Conservation (phyloP, 2,113 vertebrate species). For the Xerus inauris region DNA sequence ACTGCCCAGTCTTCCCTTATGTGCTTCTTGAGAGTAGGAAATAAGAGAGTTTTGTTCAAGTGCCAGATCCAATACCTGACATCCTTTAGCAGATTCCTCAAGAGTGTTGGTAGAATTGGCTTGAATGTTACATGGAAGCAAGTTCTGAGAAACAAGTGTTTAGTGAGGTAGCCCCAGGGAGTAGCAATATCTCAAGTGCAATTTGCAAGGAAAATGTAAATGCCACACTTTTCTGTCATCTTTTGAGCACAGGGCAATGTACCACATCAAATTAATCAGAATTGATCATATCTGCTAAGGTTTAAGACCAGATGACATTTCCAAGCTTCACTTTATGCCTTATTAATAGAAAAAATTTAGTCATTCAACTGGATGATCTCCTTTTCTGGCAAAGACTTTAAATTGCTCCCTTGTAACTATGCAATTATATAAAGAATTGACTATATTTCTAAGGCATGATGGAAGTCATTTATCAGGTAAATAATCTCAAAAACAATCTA, state of each 20-base stretch:
- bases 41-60: not conserved
- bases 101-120: not conserved
- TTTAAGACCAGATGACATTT: conserved; percentile 58
- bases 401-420: conserved; percentile 67
- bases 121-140: not conserved
- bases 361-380: conserved; percentile 62
- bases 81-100: not conserved
- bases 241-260: conserved; percentile 23
- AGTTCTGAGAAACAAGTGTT: not conserved
- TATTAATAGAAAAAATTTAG: conserved; percentile 74
- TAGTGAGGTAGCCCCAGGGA: not conserved
- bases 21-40: not conserved
- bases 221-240: not conserved
- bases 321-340: conserved; percentile 29
- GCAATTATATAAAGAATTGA: conserved; percentile 69
- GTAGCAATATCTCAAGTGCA: conserved; percentile 40
- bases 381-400: conserved; percentile 49
- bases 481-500: conserved; percentile 74
- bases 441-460: conserved; percentile 53
- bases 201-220: conserved; percentile 57
- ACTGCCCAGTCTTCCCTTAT: not conserved
- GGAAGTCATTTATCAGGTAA: conserved; percentile 75
- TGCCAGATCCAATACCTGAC: not conserved
- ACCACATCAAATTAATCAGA: conserved; percentile 46
- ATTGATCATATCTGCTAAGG: conserved; percentile 42